These are phyloP conservation scores for Phyllostomus hastatus DNA, from an alignment of 2,113 vertebrate genomes.

Conservation along the genomic window DNA sequence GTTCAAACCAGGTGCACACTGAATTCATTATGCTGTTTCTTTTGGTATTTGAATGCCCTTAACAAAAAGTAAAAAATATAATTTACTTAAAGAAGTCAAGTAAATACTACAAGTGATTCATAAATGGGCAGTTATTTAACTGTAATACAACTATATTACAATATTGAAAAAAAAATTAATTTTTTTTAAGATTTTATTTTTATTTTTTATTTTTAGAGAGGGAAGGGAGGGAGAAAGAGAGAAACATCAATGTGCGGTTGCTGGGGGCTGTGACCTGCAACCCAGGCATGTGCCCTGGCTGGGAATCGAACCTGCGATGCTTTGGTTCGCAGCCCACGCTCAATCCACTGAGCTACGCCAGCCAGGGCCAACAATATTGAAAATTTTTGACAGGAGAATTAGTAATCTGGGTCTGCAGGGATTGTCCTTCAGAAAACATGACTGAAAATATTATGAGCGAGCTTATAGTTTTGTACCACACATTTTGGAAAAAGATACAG, in stretches of 20 bases:
- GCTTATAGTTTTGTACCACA: neutral
- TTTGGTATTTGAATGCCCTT: neutral
- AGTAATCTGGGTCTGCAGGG: neutral
- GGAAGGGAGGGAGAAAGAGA: too few species aligned
- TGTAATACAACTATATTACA: neutral
- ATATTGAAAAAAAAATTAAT: too few species aligned
- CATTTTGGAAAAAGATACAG: neutral
- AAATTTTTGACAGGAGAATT: neutral
- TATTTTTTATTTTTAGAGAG: too few species aligned
- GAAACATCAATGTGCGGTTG: too few species aligned
- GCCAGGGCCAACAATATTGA: neutral
- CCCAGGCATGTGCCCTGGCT: too few species aligned
- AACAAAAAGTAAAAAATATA: neutral
- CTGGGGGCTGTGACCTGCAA: too few species aligned
- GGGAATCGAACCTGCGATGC: too few species aligned
- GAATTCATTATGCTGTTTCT: neutral
- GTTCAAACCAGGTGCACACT: neutral
- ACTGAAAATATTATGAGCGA: neutral
- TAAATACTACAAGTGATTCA: neutral
- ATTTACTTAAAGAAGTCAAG: neutral
- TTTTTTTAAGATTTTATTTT: too few species aligned
- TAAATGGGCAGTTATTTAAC: neutral
- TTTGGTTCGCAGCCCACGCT: too few species aligned
- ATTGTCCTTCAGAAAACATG: neutral
- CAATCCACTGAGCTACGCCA: too few species aligned